Conservation (phyloP, 2,888 invertebrate species). For the Megastigmus dorsalis region DNA sequence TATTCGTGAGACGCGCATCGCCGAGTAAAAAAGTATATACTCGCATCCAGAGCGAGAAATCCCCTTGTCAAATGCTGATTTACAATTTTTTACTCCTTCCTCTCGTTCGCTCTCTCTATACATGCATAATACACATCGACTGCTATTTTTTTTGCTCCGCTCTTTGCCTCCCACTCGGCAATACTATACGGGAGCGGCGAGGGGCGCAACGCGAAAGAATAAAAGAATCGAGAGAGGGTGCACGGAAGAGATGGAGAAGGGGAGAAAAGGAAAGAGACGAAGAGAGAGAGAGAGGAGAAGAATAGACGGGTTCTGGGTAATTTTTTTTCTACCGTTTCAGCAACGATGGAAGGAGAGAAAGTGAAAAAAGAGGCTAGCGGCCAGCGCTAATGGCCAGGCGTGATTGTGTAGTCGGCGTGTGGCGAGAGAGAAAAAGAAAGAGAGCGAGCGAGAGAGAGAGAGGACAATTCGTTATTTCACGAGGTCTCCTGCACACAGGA, state of each 20-base stretch:
- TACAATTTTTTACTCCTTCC: neutral
- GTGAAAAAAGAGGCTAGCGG: neutral
- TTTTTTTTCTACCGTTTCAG: neutral
- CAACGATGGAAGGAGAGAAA: neutral
- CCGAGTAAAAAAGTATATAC: no score
- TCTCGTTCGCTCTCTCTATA: neutral
- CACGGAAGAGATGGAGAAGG: neutral
- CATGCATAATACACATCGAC: neutral
- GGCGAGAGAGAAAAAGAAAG: neutral
- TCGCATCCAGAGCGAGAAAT: neutral
- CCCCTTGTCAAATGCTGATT: slow-evolving; percentile 13
- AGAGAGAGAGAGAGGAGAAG: neutral
- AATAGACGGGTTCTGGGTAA: neutral
- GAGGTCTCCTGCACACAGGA: neutral
- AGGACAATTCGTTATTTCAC: slow-evolving; percentile 29
- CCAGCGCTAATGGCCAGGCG: slow-evolving; percentile 39
- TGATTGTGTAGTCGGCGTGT: slow-evolving; percentile 32
- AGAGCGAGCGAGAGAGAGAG: no score
- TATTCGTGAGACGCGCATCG: no score
- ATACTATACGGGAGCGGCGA: no score
- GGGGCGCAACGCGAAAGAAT: no score
- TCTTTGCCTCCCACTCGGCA: no score
- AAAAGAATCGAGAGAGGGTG: no score
- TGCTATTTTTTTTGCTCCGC: no score
- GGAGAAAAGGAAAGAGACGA: neutral